phyloP scores from a whole-genome alignment of 2,113 vertebrate species.

The Proteles cristata region DNA sequence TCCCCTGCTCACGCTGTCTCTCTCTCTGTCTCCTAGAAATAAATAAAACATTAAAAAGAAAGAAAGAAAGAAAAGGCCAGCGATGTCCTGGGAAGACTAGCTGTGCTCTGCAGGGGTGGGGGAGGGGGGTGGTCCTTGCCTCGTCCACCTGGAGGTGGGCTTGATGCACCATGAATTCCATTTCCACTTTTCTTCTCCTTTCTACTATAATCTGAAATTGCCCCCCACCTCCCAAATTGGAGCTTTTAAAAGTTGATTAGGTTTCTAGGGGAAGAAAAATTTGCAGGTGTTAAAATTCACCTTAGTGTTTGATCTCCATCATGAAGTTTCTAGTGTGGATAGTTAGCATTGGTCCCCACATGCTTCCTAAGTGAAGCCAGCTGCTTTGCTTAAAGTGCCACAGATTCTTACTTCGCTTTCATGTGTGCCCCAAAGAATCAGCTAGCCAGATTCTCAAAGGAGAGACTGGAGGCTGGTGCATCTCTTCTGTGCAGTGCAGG shows the following conservation, averaged over 20 bases:
- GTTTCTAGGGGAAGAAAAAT: not conserved
- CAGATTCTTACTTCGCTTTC: not conserved
- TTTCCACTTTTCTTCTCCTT: not conserved
- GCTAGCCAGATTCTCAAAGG: not conserved
- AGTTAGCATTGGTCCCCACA: not conserved
- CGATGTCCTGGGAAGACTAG: not conserved
- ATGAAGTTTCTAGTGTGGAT: not conserved
- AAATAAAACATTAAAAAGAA: too few species aligned
- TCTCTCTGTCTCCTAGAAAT: too few species aligned
- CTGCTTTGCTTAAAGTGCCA: not conserved
- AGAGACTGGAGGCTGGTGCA: not conserved
- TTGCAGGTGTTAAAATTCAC: not conserved
- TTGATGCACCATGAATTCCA: not conserved
- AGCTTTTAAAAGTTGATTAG: not conserved
- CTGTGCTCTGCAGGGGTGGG: not conserved
- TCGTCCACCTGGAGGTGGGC: too few species aligned
- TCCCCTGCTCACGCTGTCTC: too few species aligned
- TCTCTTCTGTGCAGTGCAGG: rapidly evolving
- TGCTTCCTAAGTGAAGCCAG: not conserved
- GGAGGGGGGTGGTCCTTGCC: too few species aligned
- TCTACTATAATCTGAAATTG: not conserved
- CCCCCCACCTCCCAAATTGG: not conserved
- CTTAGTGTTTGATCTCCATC: not conserved
- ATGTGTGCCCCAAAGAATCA: not conserved
- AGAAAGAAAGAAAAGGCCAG: not conserved